Evolutionary conservation across 2,797 vertebrate genomes (phyloP), one percentile per base, ranked within the genome.

Genomic region (Pipistrellus kuhlii): DNA sequence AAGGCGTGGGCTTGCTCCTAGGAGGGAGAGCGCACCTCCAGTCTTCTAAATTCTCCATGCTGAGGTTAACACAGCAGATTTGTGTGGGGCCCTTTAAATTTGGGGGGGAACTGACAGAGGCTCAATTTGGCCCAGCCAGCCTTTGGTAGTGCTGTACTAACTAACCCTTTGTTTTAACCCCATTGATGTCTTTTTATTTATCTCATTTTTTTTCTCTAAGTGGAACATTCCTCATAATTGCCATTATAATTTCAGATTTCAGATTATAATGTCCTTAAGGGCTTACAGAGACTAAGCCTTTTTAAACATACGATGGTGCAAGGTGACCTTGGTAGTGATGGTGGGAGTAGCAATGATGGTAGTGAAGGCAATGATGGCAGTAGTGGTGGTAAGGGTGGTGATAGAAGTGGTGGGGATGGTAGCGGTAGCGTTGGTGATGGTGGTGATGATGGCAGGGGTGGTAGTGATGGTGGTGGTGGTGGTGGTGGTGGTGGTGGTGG

Each of bases 341-440:
- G 55, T 21, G 17, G 57, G 57, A 44, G 27, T 46, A 5, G 27
- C 4, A 57, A 7, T 44, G 8, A 30, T 3, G 27, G 17, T 30
- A 17, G 35, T n/a, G 44, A 17, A 64, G 18, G 38, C 27, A 44
- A 18, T 18, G 25, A 17, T 64, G 25, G 32, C 20, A 51, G 38
- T 27, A 5, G 20, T 38, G 6, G 38, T 41, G 55, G 77, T 30
- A 7, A 25, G 35, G 25, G 15, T 44, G 2, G 35, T 7, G 77
- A 10, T 30, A 15, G 32, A 2, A 14, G 44, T 35, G 6, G 27
- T 51, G 62, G 8, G 38, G 38, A 41, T 41, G 38, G 38, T 41
- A 3, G 38, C 1, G 6, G 32, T 9, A 5, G 9, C 17, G 20
- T 2, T 38, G 14, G 13, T 11, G 12, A 4, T 51, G 21, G 62